Evolutionary conservation across 2,113 vertebrate genomes (phyloP), one percentile per base, ranked within the genome.

Genomic region (Pogonocichla stellata): DNA sequence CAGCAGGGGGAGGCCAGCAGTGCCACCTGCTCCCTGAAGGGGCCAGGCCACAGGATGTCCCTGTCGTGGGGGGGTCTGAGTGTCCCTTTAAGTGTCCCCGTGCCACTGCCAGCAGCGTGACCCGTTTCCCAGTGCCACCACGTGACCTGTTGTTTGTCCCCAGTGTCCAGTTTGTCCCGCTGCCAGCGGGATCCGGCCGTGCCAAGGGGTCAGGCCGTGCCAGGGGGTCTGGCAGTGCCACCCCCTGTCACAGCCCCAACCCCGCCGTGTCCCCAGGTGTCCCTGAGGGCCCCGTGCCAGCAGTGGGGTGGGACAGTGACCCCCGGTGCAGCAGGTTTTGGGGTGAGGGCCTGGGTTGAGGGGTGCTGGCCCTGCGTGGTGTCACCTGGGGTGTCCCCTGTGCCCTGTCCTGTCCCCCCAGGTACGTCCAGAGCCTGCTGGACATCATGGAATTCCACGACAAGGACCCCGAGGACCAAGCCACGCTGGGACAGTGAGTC

Each of bases 361-460:
- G 45, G 45, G 20, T 47, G 45, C 8, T 67, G 8, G 6, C 20
- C n/a, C 42, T 40, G 6, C 0, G 0, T 29, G 22, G 53, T 47
- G 50, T 15, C 81, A 18, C 42, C n/a, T 1, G 2, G n/a, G 2
- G 20, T 42, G 47, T 42, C 78, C 72, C 8, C 31, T 67, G 3
- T 5, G 34, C 5, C 0, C 2, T 94, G 15, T 36, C 90, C 0
- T 13, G 36, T 91, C 42, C 73, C 62, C 67, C 38, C 85, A 96
- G 99, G 99, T 99, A 99, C 19, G 98, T 99, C 43, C 99, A 99
- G 97, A 99, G 99, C 96, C 98, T 99, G 88, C 97, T 99, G 97
- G 99, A 99, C 81, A 99, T 99, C 95, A 98, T 99, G 88, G 98
- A 98, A 33, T 99, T 99, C 92, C 96, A 99, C 18, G 98, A 99